Evolutionary conservation across 2,797 vertebrate genomes (phyloP).

Genomic region (Enteromius unitaeniatus): DNA sequence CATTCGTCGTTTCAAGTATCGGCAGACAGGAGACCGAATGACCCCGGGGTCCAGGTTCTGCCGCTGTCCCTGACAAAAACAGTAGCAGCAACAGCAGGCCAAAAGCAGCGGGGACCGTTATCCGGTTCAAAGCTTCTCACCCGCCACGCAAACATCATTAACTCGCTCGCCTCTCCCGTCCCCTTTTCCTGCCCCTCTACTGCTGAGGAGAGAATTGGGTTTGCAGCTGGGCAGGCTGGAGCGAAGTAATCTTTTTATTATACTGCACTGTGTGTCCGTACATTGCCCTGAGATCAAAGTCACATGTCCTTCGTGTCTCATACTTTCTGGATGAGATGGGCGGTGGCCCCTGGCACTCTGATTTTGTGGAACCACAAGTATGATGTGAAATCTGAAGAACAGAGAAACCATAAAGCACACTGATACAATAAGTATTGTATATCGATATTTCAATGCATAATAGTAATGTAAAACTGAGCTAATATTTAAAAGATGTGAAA

Average conservation of each 20-base stretch:
- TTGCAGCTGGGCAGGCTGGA: conserved; percentile 52
- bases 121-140: conserved; percentile 47
- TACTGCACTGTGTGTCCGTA: conserved; percentile 40
- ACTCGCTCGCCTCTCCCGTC: conserved; percentile 28
- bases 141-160: conserved; percentile 49
- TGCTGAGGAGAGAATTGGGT: conserved; percentile 61
- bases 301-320: conserved; percentile 39
- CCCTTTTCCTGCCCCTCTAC: conserved; percentile 53
- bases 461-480: not conserved
- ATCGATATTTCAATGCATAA: not conserved
- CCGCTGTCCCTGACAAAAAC: conserved; percentile 39
- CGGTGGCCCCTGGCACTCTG: conserved; percentile 33
- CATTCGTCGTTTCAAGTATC: conserved; percentile 7
- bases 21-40: not conserved
- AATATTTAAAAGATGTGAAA: not conserved
- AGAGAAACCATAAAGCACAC: not conserved
- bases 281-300: conserved; percentile 52
- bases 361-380: conserved; percentile 32
- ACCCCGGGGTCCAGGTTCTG: not conserved
- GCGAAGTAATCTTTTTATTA: conserved; percentile 62
- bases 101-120: conserved; percentile 42
- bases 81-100: conserved; percentile 46
- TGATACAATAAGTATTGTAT: too few relatives aligned
- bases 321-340: conserved; percentile 30
- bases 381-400: conserved; percentile 4